Base-by-base conservation (phyloP, 1,140 invertebrate species). In the Scylla paramamosain region DNA sequence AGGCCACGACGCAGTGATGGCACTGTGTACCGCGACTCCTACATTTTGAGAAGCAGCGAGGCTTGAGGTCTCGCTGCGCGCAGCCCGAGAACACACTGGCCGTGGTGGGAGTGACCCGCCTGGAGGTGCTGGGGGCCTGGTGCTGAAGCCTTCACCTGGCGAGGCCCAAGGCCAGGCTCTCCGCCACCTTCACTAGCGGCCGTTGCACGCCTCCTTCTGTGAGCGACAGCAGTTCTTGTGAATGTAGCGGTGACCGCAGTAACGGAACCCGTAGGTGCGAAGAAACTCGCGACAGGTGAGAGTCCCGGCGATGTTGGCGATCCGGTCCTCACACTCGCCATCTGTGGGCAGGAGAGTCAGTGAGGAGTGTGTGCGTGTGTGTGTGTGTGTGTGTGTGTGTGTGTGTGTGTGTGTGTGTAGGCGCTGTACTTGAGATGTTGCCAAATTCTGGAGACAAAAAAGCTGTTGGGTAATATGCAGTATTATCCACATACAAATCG, bases 201-300 rank as follows among this genome's bases (percentile, higher is more conserved):
- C 90, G 31, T 59, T 31, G 39, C 94, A 95, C 90, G 92, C 45
- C 29, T 95, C 94, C 48, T 95, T 92, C 90, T 95, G 94, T 2
- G 94, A 95, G 84, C 95, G 94, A 48, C 97, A 97, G 93, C 97
- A 97, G 96, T 97, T 97, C 83, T 96, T 96, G 88, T 97, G 96
- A 95, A 97, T 97, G 96, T 97, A 97, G 25, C 96, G 96, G 90
- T 97, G 97, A 52, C 96, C 96, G 96, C 97, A 97, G 96, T 97
- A 97, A 91, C 97, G 97, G 96, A 96, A 97, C 46, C 97, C 97
- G 96, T 97, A 97, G 31, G 96, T 96, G 29, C 96, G 96, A 31
- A 97, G 96, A 96, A 97, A 97, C 91, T 97, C 97, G 82, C 96
- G 96, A 95, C 97, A 97, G 14, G 97, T 97, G 93, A 97, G 96